Evolutionary conservation across 2,113 vertebrate species (phyloP), one percentile per base, ranked within the genome.

Genomic region (Neolamprologus sp.): DNA sequence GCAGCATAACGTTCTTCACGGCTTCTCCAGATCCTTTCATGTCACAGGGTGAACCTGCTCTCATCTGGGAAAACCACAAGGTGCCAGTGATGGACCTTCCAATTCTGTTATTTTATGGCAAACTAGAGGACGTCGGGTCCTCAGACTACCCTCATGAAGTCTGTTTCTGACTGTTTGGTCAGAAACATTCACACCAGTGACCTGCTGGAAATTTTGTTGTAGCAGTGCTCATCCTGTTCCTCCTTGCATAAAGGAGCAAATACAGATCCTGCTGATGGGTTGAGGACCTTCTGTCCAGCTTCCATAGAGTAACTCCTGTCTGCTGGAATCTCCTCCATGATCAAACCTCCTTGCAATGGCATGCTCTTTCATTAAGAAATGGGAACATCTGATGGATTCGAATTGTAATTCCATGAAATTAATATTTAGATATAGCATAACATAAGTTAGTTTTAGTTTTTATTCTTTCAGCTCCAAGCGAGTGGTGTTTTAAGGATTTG

Each of bases 11-110:
- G 17, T 35, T 65, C 31, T 65, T 33, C 60, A 65, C 3, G 1
- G 31, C 31, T 65, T 37, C 31, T 65, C 60, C 60, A n/a, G 60
- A 63, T n/a, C 9, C 9, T 63, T 63, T 63, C 0, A 63, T n/a
- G 58, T 63, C 31, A 60, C 57, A 63, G 58, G 58, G 31, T 63
- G 31, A 11, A 63, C 58, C 31, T 63, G 58, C 58, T 63, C 58
- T 63, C 31, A 63, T 63, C 58, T 35, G 58, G 31, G 6, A 63
- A 35, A 63, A 63, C 31, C 58, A 63, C 58, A 35, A 63, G 9
- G 6, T n/a, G 58, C 58, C 9, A 63, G 31, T 60, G 57, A 33
- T 4, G 57, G 28, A 60, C 1, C 31, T 35, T 35, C 31, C 4
- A 63, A 35, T 63, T 63, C 31, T 35, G 58, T n/a, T 35, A 35